phyloP scores from a whole-genome alignment of 2,797 vertebrate genomes.

The Poeciliopsis presidionis region DNA sequence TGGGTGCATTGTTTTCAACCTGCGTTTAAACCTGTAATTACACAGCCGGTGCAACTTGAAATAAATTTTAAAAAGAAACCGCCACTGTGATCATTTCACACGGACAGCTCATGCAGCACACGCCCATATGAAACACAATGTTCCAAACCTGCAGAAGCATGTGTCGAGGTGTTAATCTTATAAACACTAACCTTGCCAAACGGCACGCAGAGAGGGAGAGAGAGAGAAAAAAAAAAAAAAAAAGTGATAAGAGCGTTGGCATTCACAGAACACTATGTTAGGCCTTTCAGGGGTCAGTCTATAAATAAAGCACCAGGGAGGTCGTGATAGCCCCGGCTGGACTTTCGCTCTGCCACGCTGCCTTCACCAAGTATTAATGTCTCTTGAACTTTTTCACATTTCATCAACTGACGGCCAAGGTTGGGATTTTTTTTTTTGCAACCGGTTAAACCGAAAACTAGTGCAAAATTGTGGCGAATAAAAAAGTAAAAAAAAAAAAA shows the following conservation, averaged over 20 bases:
- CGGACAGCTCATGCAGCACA: neutral
- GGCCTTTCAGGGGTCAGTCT: constrained; percentile 27
- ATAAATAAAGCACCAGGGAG: constrained; percentile 59
- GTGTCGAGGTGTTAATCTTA: constrained; percentile 1
- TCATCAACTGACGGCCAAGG: neutral
- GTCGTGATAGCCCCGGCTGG: constrained; percentile 4
- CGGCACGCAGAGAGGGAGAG: neutral
- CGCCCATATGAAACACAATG: constrained; percentile 17
- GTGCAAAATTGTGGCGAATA: neutral
- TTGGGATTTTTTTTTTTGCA: neutral
- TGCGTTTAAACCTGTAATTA: constrained; percentile 1
- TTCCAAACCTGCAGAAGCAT: constrained; percentile 27
- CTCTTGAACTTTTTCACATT: neutral
- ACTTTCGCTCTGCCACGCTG: constrained; percentile 16
- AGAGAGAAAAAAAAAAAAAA: neutral
- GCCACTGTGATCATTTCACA: constrained; percentile 16
- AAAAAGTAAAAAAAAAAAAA: neutral
- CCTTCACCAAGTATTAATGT: constrained; percentile 9
- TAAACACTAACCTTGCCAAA: neutral
- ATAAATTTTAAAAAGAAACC: neutral
- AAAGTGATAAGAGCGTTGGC: constrained; percentile 4
- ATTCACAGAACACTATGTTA: constrained; percentile 59
- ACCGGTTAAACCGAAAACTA: neutral
- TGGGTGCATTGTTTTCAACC: neutral
- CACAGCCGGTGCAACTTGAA: neutral